Evolutionary conservation across 2,797 vertebrate species (phyloP).

Genomic region (Sebastes melanostomus): DNA sequence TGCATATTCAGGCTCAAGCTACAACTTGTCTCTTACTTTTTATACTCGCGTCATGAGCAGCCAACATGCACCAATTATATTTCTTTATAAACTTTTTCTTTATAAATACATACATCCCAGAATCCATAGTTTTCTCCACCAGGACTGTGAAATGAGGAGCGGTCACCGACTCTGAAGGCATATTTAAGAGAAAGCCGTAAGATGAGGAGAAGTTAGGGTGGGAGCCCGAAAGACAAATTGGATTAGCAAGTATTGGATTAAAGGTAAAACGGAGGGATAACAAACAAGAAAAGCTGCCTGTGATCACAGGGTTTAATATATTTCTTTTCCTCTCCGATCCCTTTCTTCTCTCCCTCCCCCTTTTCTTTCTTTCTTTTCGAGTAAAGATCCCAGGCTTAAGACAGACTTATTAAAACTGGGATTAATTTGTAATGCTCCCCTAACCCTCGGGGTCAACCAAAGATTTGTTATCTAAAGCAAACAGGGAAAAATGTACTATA

Average conservation of each 20-base stretch:
- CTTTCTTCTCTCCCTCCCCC: constrained; percentile 71
- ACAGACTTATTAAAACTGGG: constrained; percentile 97
- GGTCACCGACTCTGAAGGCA: constrained; percentile 83
- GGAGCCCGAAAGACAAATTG: constrained; percentile 98
- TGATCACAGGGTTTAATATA: constrained; percentile 99
- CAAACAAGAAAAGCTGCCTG: constrained; percentile 97
- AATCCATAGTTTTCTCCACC: constrained; percentile 40
- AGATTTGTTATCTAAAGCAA: constrained; percentile 87
- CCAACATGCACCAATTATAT: constrained; percentile 84
- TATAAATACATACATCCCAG: background rate
- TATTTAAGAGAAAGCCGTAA: constrained; percentile 84
- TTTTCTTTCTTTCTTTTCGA: constrained; percentile 63
- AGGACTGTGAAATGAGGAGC: constrained; percentile 78
- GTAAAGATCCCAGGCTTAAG: constrained; percentile 93
- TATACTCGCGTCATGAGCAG: constrained; percentile 75
- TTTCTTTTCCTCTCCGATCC: constrained; percentile 83
- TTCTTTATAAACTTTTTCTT: background rate
- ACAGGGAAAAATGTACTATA: constrained; percentile 78
- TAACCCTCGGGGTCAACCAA: constrained; percentile 83
- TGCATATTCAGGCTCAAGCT: constrained; percentile 94
- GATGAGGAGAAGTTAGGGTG: constrained; percentile 90
- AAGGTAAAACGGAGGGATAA: constrained; percentile 96
- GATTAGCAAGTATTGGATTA: constrained; percentile 99
- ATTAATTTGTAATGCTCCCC: constrained; percentile 98
- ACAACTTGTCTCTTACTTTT: constrained; percentile 91